Conservation (phyloP, 2,888 invertebrate genomes). For the Chrysolina oricalcia region DNA sequence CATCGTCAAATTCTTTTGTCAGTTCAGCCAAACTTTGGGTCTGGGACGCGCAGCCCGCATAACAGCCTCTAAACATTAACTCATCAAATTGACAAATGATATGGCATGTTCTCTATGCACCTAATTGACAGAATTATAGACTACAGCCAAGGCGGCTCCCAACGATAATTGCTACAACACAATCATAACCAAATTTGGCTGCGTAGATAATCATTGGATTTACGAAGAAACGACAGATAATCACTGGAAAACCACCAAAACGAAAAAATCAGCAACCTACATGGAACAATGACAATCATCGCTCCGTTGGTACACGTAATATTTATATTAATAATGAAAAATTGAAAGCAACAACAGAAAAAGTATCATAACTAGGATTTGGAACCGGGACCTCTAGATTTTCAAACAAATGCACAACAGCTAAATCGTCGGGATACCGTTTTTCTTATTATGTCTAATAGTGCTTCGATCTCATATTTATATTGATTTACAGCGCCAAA, state of each 20-base stretch:
- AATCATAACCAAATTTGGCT: conserved; percentile 64
- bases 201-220: conserved; percentile 49
- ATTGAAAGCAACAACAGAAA: too few species aligned
- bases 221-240: conserved; percentile 31
- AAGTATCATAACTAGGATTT: too few species aligned
- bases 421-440: too few species aligned
- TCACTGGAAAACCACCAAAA: conserved; percentile 50
- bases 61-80: conserved; percentile 70
- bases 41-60: conserved; percentile 64
- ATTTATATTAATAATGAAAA: too few species aligned
- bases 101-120: conserved; percentile 69
- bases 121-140: conserved; percentile 69
- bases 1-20: conserved; percentile 14
- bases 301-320: too few species aligned
- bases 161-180: conserved; percentile 70
- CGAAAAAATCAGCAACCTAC: not conserved
- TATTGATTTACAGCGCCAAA: too few species aligned
- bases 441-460: too few species aligned
- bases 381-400: too few species aligned
- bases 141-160: conserved; percentile 64
- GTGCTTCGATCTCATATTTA: too few species aligned
- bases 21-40: conserved; percentile 24
- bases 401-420: too few species aligned
- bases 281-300: not conserved
- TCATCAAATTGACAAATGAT: conserved; percentile 70